These are phyloP conservation scores for Camponotus fellah DNA, from an alignment of 2,888 invertebrate species.

Conservation along the genomic window DNA sequence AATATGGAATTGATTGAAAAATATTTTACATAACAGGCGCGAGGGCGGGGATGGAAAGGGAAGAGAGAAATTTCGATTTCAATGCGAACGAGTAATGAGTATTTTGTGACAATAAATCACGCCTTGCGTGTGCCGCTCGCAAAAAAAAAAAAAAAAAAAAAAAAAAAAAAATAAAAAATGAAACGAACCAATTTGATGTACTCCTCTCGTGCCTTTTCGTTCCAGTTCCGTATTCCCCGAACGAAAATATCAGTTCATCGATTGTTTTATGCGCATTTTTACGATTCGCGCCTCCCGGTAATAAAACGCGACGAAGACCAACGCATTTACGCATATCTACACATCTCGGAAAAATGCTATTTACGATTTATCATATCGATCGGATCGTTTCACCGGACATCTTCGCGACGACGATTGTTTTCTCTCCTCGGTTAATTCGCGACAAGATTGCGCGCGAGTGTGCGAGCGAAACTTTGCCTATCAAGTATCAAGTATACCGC, in stretches of 20 bases:
- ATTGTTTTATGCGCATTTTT: constrained; percentile 48
- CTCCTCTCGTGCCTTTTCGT: constrained; percentile 46
- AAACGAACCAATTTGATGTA: constrained; percentile 45
- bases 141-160: background rate
- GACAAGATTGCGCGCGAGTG: background rate
- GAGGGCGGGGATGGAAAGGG: background rate
- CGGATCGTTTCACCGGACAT: background rate
- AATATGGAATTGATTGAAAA: constrained; percentile 1
- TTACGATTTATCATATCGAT: constrained; percentile 1
- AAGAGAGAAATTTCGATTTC: constrained; percentile 28
- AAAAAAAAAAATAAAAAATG: background rate
- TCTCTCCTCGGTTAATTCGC: background rate
- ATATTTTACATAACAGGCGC: constrained; percentile 19
- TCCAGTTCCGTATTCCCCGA: constrained; percentile 28
- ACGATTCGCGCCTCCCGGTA: constrained; percentile 36
- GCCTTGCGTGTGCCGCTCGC: constrained; percentile 15
- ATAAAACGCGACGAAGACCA: constrained; percentile 36
- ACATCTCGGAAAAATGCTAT: constrained; percentile 11
- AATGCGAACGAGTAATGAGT: constrained; percentile 45
- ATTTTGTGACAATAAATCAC: constrained; percentile 50
- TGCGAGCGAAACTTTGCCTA: too few relatives aligned
- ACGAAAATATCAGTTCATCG: constrained; percentile 51
- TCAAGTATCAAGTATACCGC: too few relatives aligned
- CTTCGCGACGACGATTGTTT: background rate
- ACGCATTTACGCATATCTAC: background rate